Conservation (phyloP, 2,888 invertebrate species). For the Arctia plantaginis region DNA sequence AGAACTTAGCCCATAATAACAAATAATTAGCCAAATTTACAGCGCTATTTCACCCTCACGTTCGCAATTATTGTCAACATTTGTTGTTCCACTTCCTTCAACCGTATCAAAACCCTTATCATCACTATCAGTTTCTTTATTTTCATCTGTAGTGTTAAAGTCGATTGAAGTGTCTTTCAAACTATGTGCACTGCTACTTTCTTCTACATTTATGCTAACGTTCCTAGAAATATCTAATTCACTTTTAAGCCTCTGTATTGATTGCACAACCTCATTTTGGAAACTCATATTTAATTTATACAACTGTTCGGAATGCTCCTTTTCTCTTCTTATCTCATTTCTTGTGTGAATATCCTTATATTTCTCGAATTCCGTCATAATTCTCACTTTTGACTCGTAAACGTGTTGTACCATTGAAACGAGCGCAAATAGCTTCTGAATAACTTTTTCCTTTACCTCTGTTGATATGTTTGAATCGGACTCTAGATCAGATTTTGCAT, state of each 20-base stretch:
- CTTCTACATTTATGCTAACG: slow-evolving; percentile 61
- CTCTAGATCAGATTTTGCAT: slow-evolving; percentile 82
- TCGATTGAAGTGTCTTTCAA: slow-evolving; percentile 67
- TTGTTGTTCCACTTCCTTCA: slow-evolving; percentile 34
- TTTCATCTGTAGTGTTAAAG: slow-evolving; percentile 65
- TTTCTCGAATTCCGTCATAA: slow-evolving; percentile 80
- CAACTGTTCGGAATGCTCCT: slow-evolving; percentile 80
- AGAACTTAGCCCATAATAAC: neutral
- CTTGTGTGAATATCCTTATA: slow-evolving; percentile 79
- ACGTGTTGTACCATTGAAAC: slow-evolving; percentile 82
- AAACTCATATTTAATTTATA: slow-evolving; percentile 83
- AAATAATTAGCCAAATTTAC: slow-evolving; percentile 17
- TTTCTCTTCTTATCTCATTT: slow-evolving; percentile 77
- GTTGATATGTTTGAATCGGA: slow-evolving; percentile 77
- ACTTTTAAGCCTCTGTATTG: slow-evolving; percentile 78
- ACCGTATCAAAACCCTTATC: slow-evolving; percentile 46
- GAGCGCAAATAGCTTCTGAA: slow-evolving; percentile 76
- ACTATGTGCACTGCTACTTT: slow-evolving; percentile 48
- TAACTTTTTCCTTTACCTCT: slow-evolving; percentile 80
- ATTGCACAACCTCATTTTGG: slow-evolving; percentile 80
- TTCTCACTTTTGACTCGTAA: slow-evolving; percentile 81
- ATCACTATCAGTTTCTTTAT: slow-evolving; percentile 35
- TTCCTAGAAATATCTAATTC: slow-evolving; percentile 77
- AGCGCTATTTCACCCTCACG: slow-evolving; percentile 27
- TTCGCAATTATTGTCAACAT: neutral